Evolutionary conservation across 2,113 vertebrate species (phyloP), one percentile per base, ranked within the genome.

Genomic region (human (Homo sapiens)): DNA sequence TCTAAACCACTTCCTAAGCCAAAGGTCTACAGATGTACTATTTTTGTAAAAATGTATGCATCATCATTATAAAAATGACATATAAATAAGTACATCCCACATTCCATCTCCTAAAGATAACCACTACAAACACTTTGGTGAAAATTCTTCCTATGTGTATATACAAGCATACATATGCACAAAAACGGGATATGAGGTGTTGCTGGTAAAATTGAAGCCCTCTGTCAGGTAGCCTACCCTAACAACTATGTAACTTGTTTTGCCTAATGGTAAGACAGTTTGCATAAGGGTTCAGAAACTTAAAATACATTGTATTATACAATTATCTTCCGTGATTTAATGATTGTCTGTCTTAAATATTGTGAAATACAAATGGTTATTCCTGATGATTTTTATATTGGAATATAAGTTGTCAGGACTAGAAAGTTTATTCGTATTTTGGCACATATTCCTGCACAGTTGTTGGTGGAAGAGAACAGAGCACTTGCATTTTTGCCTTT

Each of bases 11-110:
- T 35, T 93, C 22, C 35, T 84, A 92, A 89, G 45, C 9, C 48
- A 92, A 94, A 96, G 17, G 30, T 72, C 66, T 14, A 70, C 22
- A 89, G 61, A 66, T 43, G 25, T 64, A 84, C 9, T 66, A 10
- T 88, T 88, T 95, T 80, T 89, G 73, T 86, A 73, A 93, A 97
- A 87, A 90, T 64, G 22, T 83, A 96, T 8, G 52, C 16, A 83
- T 20, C 14, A 3, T 85, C 1, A 30, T 78, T 97, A 66, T 40
- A 90, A 96, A 89, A 85, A 72, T 85, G 57, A 76, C 38, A 48
- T 70, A 23, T 82, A 94, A 66, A 32, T 81, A 96, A 96, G 1
- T 45, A 78, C 45, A 78, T 90, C 20, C 22, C 10, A 83, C 86
- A 88, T 96, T 73, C 45, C 66, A 52, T 68, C 17, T 80, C 52